Evolutionary conservation across 2,113 vertebrate species (phyloP).

Genomic region (Isurus oxyrinchus): DNA sequence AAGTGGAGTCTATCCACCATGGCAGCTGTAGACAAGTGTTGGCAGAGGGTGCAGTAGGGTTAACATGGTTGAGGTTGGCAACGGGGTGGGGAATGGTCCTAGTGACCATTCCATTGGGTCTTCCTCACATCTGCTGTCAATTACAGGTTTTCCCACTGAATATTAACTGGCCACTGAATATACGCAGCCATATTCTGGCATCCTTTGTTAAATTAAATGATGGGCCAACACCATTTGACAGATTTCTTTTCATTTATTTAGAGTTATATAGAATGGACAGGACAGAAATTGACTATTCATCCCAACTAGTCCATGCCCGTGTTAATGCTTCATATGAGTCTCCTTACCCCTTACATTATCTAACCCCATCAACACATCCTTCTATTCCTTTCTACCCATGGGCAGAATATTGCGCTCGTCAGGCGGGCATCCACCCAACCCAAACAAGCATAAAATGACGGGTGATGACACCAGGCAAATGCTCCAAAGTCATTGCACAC

Average conservation of each 20-base stretch:
- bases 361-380: not conserved
- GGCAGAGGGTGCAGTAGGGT: not conserved
- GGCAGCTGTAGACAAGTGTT: not conserved
- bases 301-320: not conserved
- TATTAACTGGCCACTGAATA: not conserved
- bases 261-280: too few species aligned
- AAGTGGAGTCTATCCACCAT: not conserved
- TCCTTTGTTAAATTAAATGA: not conserved
- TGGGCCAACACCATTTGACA: not conserved
- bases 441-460: too few species aligned
- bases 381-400: not conserved
- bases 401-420: too few species aligned
- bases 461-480: too few species aligned
- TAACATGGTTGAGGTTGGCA: not conserved
- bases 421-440: too few species aligned
- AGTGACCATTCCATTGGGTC: not conserved
- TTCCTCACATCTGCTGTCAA: not conserved
- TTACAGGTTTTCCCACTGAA: not conserved
- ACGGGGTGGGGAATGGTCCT: not conserved
- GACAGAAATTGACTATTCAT: not conserved
- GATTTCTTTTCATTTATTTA: not conserved
- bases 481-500: too few species aligned
- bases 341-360: not conserved
- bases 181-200: not conserved
- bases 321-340: not conserved